Evolutionary conservation across 2,113 vertebrate genomes (phyloP).

Genomic region (Dermatemys mawii): DNA sequence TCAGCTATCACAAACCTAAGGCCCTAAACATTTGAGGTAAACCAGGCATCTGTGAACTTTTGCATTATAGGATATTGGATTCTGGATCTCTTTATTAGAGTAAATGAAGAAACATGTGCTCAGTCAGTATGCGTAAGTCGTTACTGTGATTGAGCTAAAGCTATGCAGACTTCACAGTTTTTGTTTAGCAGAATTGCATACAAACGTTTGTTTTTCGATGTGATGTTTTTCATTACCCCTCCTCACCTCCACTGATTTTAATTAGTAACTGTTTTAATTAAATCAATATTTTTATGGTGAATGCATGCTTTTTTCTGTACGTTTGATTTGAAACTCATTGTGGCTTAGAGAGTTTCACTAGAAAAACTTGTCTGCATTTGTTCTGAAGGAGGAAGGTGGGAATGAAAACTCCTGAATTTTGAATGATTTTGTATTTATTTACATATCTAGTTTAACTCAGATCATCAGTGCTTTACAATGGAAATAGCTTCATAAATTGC

Average conservation of each 20-base stretch:
- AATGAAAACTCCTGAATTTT: not conserved
- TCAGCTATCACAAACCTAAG: not conserved
- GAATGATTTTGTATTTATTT: not conserved
- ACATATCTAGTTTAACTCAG: not conserved
- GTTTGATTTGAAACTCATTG: not conserved
- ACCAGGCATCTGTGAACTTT: not conserved
- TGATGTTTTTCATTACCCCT: not conserved
- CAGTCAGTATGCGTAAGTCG: not conserved
- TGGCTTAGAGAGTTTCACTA: not conserved
- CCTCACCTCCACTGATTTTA: not conserved
- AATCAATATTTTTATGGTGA: not conserved
- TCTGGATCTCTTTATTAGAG: not conserved
- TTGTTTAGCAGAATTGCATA: not conserved
- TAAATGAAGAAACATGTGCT: not conserved
- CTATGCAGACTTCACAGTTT: not conserved
- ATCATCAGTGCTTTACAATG: not conserved
- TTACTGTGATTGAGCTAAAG: not conserved
- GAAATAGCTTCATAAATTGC: not conserved
- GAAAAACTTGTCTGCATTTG: not conserved
- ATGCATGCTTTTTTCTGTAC: not conserved
- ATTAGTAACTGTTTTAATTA: not conserved
- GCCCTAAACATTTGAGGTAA: not conserved
- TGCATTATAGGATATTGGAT: not conserved
- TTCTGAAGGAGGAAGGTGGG: not conserved
- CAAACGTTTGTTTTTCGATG: not conserved